A percentile compares a stretch with the other conserved stretches of the same genome.
Evolutionary conservation across 2,797 vertebrate species (phyloP).

Genomic region (Artibeus jamaicensis): DNA sequence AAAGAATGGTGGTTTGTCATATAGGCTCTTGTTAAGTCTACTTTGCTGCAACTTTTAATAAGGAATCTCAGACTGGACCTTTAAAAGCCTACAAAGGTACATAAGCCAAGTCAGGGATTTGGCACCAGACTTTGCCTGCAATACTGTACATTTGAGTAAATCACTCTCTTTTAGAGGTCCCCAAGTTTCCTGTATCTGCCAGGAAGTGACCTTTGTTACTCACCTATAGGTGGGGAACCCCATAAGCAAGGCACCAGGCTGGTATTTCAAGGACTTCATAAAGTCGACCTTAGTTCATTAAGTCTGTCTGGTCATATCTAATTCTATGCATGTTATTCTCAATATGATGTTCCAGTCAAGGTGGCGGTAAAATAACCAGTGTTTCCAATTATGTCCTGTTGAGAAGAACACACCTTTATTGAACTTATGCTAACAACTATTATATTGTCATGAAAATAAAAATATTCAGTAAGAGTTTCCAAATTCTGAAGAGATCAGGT

Average conservation of each 20-base stretch:
- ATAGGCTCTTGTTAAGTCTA: not conserved
- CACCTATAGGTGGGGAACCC: not conserved
- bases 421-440: not conserved
- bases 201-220: not conserved
- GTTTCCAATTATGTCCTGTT: not conserved
- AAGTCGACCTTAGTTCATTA: not conserved
- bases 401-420: not conserved
- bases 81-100: not conserved
- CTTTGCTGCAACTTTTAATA: not conserved
- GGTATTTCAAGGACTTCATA: not conserved
- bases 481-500: not conserved
- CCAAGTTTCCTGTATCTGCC: not conserved
- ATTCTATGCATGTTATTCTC: not conserved
- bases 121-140: not conserved
- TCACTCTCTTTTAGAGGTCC: not conserved
- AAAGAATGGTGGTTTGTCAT: not conserved
- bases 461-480: not conserved
- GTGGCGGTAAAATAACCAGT: not conserved
- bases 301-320: not conserved
- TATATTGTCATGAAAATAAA: not conserved
- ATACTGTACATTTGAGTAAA: not conserved
- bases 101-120: not conserved
- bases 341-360: not conserved
- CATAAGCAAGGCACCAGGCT: not conserved
- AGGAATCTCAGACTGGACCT: not conserved